A percentile compares a stretch with the other conserved stretches of the same genome.
Evolutionary conservation across 2,797 vertebrate genomes (phyloP).

Genomic region (Taeniopygia guttata): DNA sequence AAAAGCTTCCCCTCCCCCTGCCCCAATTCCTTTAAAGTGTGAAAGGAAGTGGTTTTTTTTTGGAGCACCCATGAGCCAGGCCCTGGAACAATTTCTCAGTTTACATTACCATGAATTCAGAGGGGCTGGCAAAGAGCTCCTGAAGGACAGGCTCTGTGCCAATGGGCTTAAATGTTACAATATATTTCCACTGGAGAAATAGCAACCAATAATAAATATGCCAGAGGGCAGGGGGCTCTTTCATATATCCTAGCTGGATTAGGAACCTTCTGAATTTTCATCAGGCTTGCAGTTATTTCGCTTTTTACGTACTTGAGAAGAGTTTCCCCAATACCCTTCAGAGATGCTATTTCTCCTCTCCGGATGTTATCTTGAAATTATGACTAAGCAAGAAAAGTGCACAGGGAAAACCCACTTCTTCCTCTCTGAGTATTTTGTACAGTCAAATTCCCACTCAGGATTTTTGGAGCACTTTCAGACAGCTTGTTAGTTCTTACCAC

Average conservation of each 20-base stretch:
- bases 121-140: not conserved
- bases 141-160: not conserved
- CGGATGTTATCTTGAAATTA: not conserved
- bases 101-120: not conserved
- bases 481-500: not conserved
- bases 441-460: not conserved
- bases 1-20: not conserved
- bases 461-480: not conserved
- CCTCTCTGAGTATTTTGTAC: not conserved
- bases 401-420: not conserved
- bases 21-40: not conserved
- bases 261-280: slow-evolving; percentile 22
- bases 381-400: not conserved
- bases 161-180: not conserved
- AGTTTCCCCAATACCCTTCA: not conserved
- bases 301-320: not conserved
- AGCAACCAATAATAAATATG: not conserved
- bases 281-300: not conserved
- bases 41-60: not conserved
- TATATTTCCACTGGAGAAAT: not conserved
- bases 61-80: not conserved
- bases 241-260: not conserved
- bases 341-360: not conserved
- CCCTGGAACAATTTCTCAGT: not conserved
- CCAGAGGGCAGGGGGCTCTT: not conserved